A percentile compares a stretch with the other conserved stretches of the same genome.
These are phyloP conservation scores for Collichthys lucidus DNA, from an alignment of 2,113 vertebrate genomes.

Conservation along the genomic window DNA sequence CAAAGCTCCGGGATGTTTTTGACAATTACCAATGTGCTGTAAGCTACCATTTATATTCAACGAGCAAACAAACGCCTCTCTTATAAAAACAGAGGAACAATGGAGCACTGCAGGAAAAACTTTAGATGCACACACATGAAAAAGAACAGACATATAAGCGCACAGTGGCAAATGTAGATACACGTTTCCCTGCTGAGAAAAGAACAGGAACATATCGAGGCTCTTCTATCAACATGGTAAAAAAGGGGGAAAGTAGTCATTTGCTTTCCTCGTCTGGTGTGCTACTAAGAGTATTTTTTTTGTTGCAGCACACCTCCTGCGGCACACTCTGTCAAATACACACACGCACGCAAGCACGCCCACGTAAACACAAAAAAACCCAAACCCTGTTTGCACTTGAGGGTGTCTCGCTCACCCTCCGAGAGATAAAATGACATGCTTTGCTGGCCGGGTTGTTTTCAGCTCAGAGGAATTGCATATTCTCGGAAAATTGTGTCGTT, in stretches of 20 bases:
- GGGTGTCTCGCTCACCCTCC: constrained; percentile 47
- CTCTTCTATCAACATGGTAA: constrained; percentile 36
- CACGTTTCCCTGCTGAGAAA: constrained; percentile 37
- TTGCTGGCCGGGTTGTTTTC: constrained; percentile 50
- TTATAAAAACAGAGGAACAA: constrained; percentile 38
- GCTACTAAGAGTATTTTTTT: constrained; percentile 31
- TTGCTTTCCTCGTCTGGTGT: constrained; percentile 50
- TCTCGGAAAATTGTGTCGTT: constrained; percentile 57
- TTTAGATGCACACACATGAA: background rate
- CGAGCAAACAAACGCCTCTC: constrained; percentile 15
- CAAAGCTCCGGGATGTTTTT: background rate
- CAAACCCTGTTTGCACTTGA: constrained; percentile 49
- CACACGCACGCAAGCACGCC: background rate
- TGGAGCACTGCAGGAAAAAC: constrained; percentile 25
- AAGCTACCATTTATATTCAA: constrained; percentile 35
- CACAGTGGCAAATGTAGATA: constrained; percentile 15
- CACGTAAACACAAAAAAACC: constrained; percentile 56
- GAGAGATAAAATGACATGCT: constrained; percentile 65
- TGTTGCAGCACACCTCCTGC: constrained; percentile 48
- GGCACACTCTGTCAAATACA: constrained; percentile 50
- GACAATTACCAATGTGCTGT: constrained; percentile 32
- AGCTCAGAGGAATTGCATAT: constrained; percentile 62
- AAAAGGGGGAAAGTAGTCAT: constrained; percentile 44
- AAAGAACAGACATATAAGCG: constrained; percentile 10
- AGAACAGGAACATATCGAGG: constrained; percentile 35